These are phyloP conservation scores for Fissipunctia ypsillon DNA, from an alignment of 2,888 invertebrate genomes.

Conservation along the genomic window DNA sequence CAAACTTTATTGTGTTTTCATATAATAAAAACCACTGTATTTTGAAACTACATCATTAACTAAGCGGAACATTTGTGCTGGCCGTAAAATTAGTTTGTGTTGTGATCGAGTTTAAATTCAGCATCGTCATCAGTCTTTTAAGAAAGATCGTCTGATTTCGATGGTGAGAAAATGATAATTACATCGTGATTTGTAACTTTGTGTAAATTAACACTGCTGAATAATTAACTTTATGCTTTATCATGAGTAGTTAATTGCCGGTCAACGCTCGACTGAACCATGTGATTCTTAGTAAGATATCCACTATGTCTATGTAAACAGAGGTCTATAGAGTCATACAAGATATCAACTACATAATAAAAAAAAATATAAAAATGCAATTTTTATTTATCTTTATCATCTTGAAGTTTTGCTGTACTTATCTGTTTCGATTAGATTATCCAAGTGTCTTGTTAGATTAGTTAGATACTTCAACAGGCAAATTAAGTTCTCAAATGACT, in stretches of 20 bases:
- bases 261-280: slow-evolving; percentile 1
- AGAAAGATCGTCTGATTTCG: slow-evolving; percentile 18
- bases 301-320: background rate
- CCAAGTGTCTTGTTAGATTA: background rate
- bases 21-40: slow-evolving; percentile 35
- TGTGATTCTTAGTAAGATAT: slow-evolving; percentile 3
- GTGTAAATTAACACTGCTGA: slow-evolving; percentile 5
- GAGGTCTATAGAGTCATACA: background rate
- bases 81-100: slow-evolving; percentile 57
- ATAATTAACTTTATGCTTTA: background rate
- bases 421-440: background rate
- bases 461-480: background rate
- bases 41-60: slow-evolving; percentile 40
- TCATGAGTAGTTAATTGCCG: slow-evolving; percentile 11
- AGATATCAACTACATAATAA: background rate
- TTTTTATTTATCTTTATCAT: background rate
- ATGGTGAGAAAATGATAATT: slow-evolving; percentile 13
- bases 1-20: slow-evolving; percentile 36
- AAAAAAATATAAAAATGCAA: background rate
- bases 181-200: slow-evolving; percentile 31
- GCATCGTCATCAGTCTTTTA: slow-evolving; percentile 14
- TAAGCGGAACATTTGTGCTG: slow-evolving; percentile 32
- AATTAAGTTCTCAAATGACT: slow-evolving; percentile 12
- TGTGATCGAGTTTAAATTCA: slow-evolving; percentile 16
- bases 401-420: background rate